These are phyloP conservation scores for Monodelphis domestica DNA, from an alignment of 2,797 vertebrate species.

Conservation along the genomic window DNA sequence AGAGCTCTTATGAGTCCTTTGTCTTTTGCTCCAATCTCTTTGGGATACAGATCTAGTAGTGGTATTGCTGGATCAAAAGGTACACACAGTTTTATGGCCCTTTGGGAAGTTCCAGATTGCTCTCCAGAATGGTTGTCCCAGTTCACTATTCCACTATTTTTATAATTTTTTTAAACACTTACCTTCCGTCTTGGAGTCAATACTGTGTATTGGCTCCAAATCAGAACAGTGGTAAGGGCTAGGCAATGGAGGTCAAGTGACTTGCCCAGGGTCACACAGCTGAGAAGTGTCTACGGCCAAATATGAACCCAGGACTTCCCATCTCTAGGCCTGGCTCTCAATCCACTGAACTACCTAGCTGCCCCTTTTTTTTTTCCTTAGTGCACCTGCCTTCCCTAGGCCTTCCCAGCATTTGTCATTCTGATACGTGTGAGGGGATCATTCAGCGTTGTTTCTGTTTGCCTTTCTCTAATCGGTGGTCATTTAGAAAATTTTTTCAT, in stretches of 20 bases:
- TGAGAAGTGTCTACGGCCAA: no score
- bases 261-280: no score
- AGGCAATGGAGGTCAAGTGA: no score
- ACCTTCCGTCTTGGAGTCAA: no score
- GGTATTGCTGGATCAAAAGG: neutral
- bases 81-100: neutral
- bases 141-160: neutral
- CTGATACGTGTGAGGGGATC: neutral
- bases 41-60: neutral
- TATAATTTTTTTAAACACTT: no score
- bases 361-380: no score
- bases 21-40: neutral
- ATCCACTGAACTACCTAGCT: no score
- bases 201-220: no score
- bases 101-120: neutral
- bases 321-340: no score
- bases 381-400: neutral
- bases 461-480: neutral
- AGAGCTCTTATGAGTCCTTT: neutral
- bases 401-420: neutral
- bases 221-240: no score
- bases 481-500: neutral
- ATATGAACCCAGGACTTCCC: no score
- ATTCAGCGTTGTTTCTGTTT: no score
- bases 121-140: neutral